Evolutionary conservation across 2,797 vertebrate genomes (phyloP).

Genomic region (Gallirallus australis): DNA sequence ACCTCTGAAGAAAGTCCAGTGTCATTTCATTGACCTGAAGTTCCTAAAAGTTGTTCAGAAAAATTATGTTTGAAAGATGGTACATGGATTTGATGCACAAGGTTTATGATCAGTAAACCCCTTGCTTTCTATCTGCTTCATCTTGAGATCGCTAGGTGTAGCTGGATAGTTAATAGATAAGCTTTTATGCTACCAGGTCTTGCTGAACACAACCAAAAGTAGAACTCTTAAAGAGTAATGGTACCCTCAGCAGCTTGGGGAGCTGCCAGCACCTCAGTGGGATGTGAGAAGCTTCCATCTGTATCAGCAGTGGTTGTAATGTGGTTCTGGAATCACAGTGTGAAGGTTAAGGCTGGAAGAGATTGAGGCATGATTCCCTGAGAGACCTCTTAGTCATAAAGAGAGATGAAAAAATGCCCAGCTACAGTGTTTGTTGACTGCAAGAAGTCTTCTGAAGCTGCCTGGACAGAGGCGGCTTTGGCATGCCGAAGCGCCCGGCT

Average conservation of each 20-base stretch:
- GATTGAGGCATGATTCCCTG: background rate
- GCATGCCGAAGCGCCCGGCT: background rate
- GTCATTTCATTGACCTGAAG: background rate
- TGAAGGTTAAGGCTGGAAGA: conserved; percentile 8
- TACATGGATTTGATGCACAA: background rate
- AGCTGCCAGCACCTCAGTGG: background rate
- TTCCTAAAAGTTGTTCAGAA: background rate
- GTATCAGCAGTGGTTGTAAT: background rate
- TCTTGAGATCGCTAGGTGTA: background rate
- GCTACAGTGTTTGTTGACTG: conserved; percentile 22
- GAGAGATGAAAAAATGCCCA: conserved; percentile 5
- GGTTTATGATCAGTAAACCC: background rate
- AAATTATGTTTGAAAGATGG: background rate
- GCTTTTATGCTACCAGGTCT: background rate
- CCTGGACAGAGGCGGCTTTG: background rate
- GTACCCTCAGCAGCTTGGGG: background rate
- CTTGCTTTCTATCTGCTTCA: background rate
- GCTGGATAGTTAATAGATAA: background rate
- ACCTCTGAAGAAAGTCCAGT: background rate
- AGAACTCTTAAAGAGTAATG: background rate
- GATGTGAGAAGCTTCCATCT: background rate
- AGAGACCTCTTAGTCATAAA: conserved; percentile 44
- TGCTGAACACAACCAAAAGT: background rate
- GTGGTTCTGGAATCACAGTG: background rate
- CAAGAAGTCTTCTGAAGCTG: background rate